phyloP scores from a whole-genome alignment of 2,888 invertebrate genomes.

The Serrognathus titanus region DNA sequence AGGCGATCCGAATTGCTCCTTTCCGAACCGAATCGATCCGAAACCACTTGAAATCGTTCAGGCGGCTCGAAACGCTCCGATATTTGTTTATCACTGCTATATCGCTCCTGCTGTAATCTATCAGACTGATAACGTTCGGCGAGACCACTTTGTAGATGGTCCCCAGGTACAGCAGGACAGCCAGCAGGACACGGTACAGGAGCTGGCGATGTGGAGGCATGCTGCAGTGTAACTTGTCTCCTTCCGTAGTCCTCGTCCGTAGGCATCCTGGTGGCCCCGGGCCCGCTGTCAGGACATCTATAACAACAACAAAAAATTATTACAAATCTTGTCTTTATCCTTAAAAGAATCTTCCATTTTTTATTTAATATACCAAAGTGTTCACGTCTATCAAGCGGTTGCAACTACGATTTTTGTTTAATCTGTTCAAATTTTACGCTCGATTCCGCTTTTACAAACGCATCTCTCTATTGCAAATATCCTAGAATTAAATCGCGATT shows the following conservation, averaged over 20 bases:
- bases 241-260: slow-evolving; percentile 48
- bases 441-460: too few relatives aligned
- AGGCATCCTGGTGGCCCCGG: slow-evolving; percentile 63
- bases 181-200: slow-evolving; percentile 35
- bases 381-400: too few relatives aligned
- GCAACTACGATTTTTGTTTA: too few relatives aligned
- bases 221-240: slow-evolving; percentile 41
- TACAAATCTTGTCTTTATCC: too few relatives aligned
- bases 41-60: slow-evolving; percentile 24
- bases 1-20: slow-evolving; percentile 42
- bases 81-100: slow-evolving; percentile 19
- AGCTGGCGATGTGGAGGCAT: slow-evolving; percentile 32
- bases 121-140: slow-evolving; percentile 28
- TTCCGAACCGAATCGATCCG: slow-evolving; percentile 38
- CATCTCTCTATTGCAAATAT: too few relatives aligned
- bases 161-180: slow-evolving; percentile 33
- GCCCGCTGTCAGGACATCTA: slow-evolving; percentile 67
- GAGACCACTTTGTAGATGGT: slow-evolving; percentile 29
- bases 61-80: slow-evolving; percentile 27
- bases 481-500: too few relatives aligned
- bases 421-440: too few relatives aligned
- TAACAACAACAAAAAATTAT: slow-evolving; percentile 28
- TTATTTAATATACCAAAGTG: too few relatives aligned
- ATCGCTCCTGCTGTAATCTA: slow-evolving; percentile 17
- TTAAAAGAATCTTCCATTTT: too few relatives aligned